Evolutionary conservation across 2,797 vertebrate genomes (phyloP).

Genomic region (Cossypha heuglini): DNA sequence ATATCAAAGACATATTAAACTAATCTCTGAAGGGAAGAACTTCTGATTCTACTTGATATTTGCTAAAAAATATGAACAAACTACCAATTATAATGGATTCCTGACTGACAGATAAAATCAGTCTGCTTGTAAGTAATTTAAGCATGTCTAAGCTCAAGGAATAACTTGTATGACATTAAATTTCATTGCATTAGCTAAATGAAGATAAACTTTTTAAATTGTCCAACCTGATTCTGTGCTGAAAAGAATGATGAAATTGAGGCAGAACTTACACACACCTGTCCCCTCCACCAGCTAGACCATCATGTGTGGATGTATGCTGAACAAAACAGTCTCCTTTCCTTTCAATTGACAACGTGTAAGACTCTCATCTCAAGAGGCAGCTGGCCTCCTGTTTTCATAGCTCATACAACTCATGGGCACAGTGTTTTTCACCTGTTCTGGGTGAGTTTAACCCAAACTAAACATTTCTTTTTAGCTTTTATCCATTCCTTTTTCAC

Average conservation of each 20-base stretch:
- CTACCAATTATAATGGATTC: background rate
- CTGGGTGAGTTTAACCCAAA: background rate
- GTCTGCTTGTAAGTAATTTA: background rate
- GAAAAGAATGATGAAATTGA: background rate
- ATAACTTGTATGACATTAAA: background rate
- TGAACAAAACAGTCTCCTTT: background rate
- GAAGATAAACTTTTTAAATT: background rate
- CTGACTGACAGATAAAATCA: constrained; percentile 32
- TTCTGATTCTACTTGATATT: constrained; percentile 17
- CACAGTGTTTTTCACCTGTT: background rate
- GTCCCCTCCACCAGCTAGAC: background rate
- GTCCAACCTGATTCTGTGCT: background rate
- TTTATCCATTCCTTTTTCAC: background rate
- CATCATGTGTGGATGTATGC: background rate
- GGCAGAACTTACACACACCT: background rate
- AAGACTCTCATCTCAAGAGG: background rate
- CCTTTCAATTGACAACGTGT: background rate
- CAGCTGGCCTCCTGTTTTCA: background rate
- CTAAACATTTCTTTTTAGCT: background rate
- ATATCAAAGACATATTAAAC: constrained; percentile 1
- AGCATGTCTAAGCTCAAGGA: background rate
- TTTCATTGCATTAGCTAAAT: background rate
- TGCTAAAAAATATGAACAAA: background rate
- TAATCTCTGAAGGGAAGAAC: constrained; percentile 4
- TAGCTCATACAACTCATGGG: background rate